Evolutionary conservation across 2,113 vertebrate species (phyloP).

Genomic region (Dascyllus trimaculatus): DNA sequence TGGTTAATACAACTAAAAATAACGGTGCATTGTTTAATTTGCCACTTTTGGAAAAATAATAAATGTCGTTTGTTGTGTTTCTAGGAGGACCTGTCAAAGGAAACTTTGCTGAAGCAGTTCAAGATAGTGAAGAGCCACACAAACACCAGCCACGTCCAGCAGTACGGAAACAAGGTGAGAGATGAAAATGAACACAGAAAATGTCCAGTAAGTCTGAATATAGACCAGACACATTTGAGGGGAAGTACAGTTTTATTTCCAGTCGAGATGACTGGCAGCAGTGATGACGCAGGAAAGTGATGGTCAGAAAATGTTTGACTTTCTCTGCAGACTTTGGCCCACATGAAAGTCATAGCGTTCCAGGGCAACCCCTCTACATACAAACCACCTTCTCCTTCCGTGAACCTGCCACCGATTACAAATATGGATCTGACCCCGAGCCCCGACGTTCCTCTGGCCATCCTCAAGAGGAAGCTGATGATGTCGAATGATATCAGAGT

Average conservation of each 20-base stretch:
- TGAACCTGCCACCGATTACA: slow-evolving; percentile 80
- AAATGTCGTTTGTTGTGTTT: slow-evolving; percentile 1
- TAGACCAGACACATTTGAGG: not conserved
- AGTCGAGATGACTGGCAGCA: not conserved
- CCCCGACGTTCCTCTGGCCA: slow-evolving; percentile 92
- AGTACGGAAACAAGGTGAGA: slow-evolving; percentile 94
- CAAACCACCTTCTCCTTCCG: slow-evolving; percentile 52
- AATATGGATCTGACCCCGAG: slow-evolving; percentile 89
- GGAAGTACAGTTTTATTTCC: not conserved
- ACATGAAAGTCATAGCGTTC: slow-evolving; percentile 93
- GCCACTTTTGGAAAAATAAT: not conserved
- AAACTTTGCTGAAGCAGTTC: slow-evolving; percentile 93
- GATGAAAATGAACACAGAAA: not conserved
- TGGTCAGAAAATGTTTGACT: not conserved
- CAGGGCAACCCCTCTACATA: slow-evolving; percentile 87
- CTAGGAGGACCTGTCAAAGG: slow-evolving; percentile 93
- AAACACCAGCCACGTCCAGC: slow-evolving; percentile 97
- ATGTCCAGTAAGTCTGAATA: not conserved
- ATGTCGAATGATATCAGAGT: slow-evolving; percentile 85
- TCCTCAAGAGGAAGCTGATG: slow-evolving; percentile 94
- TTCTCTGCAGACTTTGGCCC: slow-evolving; percentile 87
- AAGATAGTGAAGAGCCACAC: slow-evolving; percentile 92
- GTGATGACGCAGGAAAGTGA: not conserved
- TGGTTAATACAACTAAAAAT: no score
- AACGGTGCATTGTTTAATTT: not conserved